A percentile compares a stretch with the other conserved stretches of the same genome.
phyloP scores from a whole-genome alignment of 1,140 invertebrate genomes.

The Bombus pyrosoma region DNA sequence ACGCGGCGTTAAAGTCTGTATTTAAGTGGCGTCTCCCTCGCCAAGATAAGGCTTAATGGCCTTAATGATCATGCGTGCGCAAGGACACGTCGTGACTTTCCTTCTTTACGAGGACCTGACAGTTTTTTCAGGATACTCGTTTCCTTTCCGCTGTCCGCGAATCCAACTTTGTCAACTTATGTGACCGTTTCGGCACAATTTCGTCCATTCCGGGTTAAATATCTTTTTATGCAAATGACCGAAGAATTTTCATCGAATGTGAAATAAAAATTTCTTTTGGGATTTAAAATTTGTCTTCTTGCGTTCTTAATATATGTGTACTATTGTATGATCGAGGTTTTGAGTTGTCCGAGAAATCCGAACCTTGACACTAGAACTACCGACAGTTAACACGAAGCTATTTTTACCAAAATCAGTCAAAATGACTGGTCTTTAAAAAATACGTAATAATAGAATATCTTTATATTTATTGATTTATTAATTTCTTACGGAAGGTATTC shows the following conservation, averaged over 20 bases:
- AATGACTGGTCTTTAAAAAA: no score
- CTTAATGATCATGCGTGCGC: constrained; percentile 56
- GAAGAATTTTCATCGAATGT: neutral
- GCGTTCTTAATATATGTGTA: neutral
- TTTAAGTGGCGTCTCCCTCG: constrained; percentile 55
- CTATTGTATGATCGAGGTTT: neutral
- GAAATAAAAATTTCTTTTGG: neutral
- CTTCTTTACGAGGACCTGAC: constrained; percentile 49
- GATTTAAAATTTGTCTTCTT: no score
- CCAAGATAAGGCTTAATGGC: constrained; percentile 53
- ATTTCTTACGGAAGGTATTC: no score
- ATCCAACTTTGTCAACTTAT: neutral
- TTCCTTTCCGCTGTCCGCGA: neutral
- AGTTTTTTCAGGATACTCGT: constrained; percentile 22
- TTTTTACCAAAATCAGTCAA: no score
- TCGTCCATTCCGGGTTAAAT: neutral
- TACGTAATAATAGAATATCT: no score
- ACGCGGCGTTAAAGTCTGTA: constrained; percentile 53
- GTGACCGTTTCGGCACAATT: neutral
- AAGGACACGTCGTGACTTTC: constrained; percentile 52
- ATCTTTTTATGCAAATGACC: neutral
- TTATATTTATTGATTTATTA: no score
- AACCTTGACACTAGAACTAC: no score
- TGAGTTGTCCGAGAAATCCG: no score
- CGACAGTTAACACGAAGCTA: no score